Evolutionary conservation across 2,797 vertebrate genomes (phyloP).

Genomic region (Eidolon dupreanum): DNA sequence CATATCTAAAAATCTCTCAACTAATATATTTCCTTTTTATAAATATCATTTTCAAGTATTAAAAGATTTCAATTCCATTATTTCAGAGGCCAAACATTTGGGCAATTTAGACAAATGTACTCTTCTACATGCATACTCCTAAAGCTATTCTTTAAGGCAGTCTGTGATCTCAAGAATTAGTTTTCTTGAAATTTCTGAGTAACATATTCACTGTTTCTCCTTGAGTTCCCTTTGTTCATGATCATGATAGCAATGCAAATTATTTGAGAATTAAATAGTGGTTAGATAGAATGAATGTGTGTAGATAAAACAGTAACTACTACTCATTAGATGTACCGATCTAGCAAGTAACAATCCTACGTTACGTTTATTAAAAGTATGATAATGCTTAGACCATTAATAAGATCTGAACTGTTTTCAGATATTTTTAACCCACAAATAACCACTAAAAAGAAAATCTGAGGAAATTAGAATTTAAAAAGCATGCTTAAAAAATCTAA

Average conservation of each 20-base stretch:
- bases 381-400: not conserved
- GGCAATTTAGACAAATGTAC: not conserved
- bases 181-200: constrained; percentile 4
- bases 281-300: not conserved
- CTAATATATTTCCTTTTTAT: not conserved
- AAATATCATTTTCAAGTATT: not conserved
- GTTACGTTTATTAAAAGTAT: not conserved
- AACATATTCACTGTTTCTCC: not conserved
- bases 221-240: not conserved
- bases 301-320: not conserved
- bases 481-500: not conserved
- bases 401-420: not conserved
- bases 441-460: not conserved
- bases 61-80: not conserved
- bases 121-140: not conserved
- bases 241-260: not conserved
- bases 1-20: not conserved
- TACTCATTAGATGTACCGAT: not conserved
- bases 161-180: not conserved
- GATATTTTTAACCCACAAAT: not conserved
- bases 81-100: not conserved
- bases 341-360: not conserved
- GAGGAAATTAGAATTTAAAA: not conserved
- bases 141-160: not conserved
- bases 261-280: constrained; percentile 1